phyloP scores from a whole-genome alignment of 2,888 invertebrate species.

The Theristus sp. region DNA sequence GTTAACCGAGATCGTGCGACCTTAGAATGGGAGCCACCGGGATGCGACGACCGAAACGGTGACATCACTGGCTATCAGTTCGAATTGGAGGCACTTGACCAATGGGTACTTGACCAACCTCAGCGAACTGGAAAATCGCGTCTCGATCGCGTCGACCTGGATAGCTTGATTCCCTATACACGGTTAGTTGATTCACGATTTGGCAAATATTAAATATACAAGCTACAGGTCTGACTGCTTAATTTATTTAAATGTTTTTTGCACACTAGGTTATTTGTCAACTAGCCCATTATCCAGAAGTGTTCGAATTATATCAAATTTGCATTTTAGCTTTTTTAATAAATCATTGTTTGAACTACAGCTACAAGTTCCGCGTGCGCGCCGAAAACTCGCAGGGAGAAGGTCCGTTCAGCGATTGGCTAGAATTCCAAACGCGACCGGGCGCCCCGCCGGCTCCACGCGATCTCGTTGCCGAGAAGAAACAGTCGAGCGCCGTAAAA shows the following conservation, averaged over 20 bases:
- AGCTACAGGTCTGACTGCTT: too few relatives aligned
- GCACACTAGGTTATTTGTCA: too few relatives aligned
- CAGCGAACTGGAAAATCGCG: not conserved
- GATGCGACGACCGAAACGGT: constrained; percentile 26
- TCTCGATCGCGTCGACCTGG: constrained; percentile 18
- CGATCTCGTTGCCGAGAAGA: constrained; percentile 13
- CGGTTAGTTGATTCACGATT: too few relatives aligned
- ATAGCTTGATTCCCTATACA: constrained; percentile 23
- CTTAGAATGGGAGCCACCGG: constrained; percentile 24
- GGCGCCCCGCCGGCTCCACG: constrained; percentile 6
- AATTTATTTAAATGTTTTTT: too few relatives aligned
- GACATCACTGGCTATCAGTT: constrained; percentile 25
- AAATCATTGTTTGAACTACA: too few relatives aligned
- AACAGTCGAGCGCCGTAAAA: constrained; percentile 23
- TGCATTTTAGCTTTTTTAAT: too few relatives aligned
- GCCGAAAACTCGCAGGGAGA: constrained; percentile 23
- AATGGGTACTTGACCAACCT: constrained; percentile 13
- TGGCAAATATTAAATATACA: too few relatives aligned
- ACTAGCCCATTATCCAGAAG: too few relatives aligned
- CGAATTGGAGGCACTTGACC: constrained; percentile 20
- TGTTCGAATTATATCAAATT: too few relatives aligned
- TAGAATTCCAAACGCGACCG: constrained; percentile 21
- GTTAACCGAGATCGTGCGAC: constrained; percentile 18
- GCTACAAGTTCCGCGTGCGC: constrained; percentile 22
- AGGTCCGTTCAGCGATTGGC: constrained; percentile 25